These are phyloP conservation scores for Schizothorax lantsangensis DNA, from an alignment of 2,797 vertebrate genomes.

Conservation along the genomic window DNA sequence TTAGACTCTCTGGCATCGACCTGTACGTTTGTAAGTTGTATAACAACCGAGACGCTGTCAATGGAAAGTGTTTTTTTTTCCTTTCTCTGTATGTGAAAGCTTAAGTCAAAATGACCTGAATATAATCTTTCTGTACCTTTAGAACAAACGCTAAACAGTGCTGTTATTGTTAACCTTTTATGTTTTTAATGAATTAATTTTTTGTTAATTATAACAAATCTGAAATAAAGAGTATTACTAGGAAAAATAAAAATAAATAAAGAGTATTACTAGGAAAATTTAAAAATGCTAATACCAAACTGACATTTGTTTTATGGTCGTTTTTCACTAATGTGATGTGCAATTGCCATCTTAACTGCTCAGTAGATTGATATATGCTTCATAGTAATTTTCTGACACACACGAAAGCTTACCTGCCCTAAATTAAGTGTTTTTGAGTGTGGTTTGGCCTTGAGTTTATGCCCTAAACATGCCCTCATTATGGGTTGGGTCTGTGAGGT, in stretches of 20 bases:
- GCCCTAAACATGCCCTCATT: constrained; percentile 34
- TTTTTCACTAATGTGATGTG: not conserved
- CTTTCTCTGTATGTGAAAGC: not conserved
- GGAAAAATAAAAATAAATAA: too few relatives aligned
- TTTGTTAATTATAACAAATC: not conserved
- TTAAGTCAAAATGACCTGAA: not conserved
- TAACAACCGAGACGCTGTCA: constrained; percentile 25
- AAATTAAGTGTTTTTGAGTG: constrained; percentile 23
- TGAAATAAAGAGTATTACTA: not conserved
- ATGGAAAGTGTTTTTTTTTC: constrained; percentile 2
- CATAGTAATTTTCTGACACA: not conserved
- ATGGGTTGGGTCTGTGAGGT: not conserved
- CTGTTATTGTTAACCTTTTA: not conserved
- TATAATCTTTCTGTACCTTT: not conserved
- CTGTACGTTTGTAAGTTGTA: constrained; percentile 29
- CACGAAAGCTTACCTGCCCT: constrained; percentile 21
- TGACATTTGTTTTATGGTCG: not conserved
- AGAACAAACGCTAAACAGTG: not conserved
- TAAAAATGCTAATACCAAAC: not conserved
- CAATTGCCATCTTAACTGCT: not conserved
- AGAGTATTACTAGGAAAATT: not conserved
- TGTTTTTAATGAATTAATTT: too few relatives aligned
- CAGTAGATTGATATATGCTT: not conserved
- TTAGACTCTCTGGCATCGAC: constrained; percentile 40
- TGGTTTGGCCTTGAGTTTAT: constrained; percentile 28